Conservation (phyloP, 2,797 vertebrate genomes). For the Amphiprion clarkii region DNA sequence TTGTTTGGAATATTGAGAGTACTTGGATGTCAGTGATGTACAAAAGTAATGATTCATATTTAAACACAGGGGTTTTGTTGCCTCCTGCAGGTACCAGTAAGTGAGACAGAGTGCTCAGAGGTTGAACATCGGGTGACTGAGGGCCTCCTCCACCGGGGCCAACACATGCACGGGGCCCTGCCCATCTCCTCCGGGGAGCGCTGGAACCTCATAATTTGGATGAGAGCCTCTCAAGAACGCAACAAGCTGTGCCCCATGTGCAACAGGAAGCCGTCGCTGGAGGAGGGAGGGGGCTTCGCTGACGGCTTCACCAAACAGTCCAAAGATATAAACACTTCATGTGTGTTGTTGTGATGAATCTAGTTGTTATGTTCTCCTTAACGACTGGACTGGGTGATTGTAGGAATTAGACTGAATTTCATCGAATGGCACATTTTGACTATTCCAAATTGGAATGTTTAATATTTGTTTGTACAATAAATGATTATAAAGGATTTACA, state of each 20-base stretch:
- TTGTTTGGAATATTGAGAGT: no score
- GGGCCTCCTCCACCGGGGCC: slow-evolving; percentile 93
- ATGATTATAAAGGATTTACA: neutral
- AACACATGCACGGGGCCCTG: slow-evolving; percentile 94
- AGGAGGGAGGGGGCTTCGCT: slow-evolving; percentile 87
- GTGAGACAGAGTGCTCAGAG: slow-evolving; percentile 86
- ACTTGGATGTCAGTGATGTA: no score
- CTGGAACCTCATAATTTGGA: slow-evolving; percentile 97
- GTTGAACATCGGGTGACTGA: slow-evolving; percentile 85
- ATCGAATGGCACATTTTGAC: neutral
- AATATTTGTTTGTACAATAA: slow-evolving; percentile 2
- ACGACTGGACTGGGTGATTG: neutral
- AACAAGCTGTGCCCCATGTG: slow-evolving; percentile 96
- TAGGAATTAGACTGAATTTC: neutral
- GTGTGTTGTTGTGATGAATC: slow-evolving; percentile 63
- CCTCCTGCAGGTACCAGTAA: slow-evolving; percentile 84
- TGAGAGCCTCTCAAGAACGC: slow-evolving; percentile 90
- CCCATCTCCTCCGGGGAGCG: slow-evolving; percentile 91
- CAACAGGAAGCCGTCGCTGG: slow-evolving; percentile 83
- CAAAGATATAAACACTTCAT: slow-evolving; percentile 16
- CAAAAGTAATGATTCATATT: neutral
- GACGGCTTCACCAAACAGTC: slow-evolving; percentile 90
- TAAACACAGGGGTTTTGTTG: neutral
- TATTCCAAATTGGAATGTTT: slow-evolving; percentile 45
- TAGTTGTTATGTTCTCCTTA: neutral